Percentiles rank a stretch among this genome's conserved stretches.
Evolutionary conservation across 2,113 vertebrate genomes (phyloP).

Genomic region (Lepus europaeus): DNA sequence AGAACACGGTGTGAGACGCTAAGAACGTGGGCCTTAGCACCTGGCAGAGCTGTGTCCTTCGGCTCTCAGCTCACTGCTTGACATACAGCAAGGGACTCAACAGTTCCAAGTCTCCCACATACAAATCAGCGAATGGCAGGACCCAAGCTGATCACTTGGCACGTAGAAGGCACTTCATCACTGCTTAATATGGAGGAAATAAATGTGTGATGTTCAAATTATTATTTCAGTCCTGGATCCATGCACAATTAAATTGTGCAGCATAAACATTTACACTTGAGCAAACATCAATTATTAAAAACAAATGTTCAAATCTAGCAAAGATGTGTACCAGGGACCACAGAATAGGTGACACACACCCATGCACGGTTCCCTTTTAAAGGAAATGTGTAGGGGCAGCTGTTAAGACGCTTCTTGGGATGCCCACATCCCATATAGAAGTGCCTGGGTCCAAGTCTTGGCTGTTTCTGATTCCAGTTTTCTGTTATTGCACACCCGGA

Average conservation of each 20-base stretch:
- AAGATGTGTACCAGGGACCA: background rate
- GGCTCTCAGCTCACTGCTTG: background rate
- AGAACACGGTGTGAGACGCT: background rate
- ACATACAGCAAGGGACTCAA: background rate
- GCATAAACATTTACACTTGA: conserved; percentile 15
- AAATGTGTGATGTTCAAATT: background rate
- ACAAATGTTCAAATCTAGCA: background rate
- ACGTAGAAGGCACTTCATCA: background rate
- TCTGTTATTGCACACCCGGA: too few species aligned
- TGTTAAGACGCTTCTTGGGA: too few species aligned
- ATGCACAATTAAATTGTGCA: background rate
- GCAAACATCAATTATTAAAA: conserved; percentile 12
- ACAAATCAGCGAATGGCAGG: background rate
- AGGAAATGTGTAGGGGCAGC: background rate
- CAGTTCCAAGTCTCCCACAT: background rate
- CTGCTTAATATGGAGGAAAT: background rate
- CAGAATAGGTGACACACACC: background rate
- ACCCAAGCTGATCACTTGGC: background rate
- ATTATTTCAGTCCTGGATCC: background rate
- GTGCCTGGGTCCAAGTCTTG: too few species aligned
- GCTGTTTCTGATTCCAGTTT: too few species aligned
- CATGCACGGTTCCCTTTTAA: background rate
- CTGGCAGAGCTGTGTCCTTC: background rate
- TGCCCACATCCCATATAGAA: too few species aligned
- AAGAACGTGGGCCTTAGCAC: background rate